phyloP scores from a whole-genome alignment of 2,888 invertebrate genomes.

The Congeria kusceri region DNA sequence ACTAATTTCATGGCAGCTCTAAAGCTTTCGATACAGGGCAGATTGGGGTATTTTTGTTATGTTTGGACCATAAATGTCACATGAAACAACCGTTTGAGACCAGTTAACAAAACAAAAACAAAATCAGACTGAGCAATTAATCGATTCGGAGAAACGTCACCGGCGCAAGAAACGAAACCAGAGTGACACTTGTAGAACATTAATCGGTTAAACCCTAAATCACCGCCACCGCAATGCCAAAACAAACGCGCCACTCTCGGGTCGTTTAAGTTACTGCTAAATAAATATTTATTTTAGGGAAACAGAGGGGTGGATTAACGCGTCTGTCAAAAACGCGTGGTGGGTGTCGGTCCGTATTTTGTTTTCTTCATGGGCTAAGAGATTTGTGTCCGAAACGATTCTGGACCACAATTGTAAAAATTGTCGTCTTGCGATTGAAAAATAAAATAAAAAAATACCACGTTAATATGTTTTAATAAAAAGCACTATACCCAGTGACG shows the following conservation, averaged over 20 bases:
- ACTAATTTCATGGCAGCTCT: no score
- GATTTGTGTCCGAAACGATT: no score
- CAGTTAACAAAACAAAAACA: neutral
- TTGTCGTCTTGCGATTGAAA: no score
- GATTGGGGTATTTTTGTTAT: neutral
- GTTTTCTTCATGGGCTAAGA: no score
- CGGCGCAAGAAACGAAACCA: neutral
- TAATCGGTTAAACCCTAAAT: conserved; percentile 1
- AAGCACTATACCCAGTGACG: no score
- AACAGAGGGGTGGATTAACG: conserved; percentile 14
- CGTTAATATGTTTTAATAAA: no score
- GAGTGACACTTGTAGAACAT: conserved; percentile 5
- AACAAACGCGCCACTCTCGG: conserved; percentile 2
- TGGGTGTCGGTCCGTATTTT: no score
- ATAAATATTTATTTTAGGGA: conserved; percentile 44
- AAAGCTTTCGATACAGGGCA: no score
- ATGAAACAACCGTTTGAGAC: conserved; percentile 4
- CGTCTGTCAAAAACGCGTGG: neutral
- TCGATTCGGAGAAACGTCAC: no score
- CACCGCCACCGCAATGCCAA: conserved; percentile 1
- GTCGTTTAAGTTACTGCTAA: conserved; percentile 44
- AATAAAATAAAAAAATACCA: no score
- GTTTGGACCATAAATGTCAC: neutral
- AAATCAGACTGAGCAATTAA: no score
- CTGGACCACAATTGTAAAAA: no score